Percentiles rank a stretch among this genome's conserved stretches.
Conservation (phyloP, 2,797 vertebrate genomes). For the Acanthis flammea region DNA sequence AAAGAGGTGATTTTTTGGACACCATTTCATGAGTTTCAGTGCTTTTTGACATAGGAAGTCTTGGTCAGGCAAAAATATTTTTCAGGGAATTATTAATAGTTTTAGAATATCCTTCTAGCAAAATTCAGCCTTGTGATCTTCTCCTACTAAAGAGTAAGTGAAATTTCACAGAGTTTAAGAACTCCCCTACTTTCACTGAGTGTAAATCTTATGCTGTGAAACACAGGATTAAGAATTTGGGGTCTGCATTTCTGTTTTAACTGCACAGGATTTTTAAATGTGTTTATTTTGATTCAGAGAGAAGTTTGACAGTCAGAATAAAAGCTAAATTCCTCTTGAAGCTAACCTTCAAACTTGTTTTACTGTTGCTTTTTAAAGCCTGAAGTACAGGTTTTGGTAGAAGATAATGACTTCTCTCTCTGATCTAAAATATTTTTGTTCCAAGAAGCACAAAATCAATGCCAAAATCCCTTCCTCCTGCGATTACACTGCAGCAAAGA, state of each 20-base stretch:
- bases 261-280: neutral
- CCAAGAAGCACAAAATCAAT: neutral
- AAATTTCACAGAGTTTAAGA: neutral
- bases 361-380: neutral
- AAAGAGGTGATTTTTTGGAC: neutral
- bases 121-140: neutral
- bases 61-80: neutral
- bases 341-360: neutral
- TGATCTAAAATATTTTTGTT: neutral
- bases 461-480: neutral
- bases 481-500: neutral
- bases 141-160: neutral
- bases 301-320: neutral
- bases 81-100: neutral
- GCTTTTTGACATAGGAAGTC: neutral
- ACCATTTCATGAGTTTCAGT: neutral
- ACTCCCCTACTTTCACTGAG: neutral
- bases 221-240: neutral
- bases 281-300: neutral
- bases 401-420: neutral
- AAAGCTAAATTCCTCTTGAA: neutral
- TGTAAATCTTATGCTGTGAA: neutral
- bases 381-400: neutral
- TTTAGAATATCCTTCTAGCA: neutral
- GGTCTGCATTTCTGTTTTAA: neutral